Base-by-base conservation (phyloP, 2,113 vertebrate species). In the Zingel zingel region DNA sequence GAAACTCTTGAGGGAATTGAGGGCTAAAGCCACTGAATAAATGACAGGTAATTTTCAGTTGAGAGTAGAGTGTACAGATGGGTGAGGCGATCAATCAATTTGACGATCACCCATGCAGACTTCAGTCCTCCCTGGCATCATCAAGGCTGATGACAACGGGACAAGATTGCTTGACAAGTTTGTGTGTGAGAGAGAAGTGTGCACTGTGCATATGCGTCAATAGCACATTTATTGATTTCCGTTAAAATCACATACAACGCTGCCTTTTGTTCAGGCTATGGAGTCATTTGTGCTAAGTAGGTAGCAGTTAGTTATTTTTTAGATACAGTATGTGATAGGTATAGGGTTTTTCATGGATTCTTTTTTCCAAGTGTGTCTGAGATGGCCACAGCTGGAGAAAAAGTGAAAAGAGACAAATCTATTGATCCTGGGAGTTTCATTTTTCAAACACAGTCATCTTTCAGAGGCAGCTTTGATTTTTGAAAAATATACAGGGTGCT, bases 11-110 rank as follows among this genome's bases (percentile, higher is more conserved):
- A 91, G 91, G 89, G 95, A 94, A 83, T 84, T 19, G 84, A 90
- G 77, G 91, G 92, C 51, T 94, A 77, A 95, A 95, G 92, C 93
- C 87, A 85, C 95, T 85, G 90, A 95, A 95, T 94, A 96, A 96
- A 96, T 95, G 94, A 94, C 96, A 95, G 92, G 93, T 95, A 93
- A 95, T 97, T 97, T 96, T 94, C 92, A 91, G 93, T 90, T 86
- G 86, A 65, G 89, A 83, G 66, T 36, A 75, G 71, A 74, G 87
- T 39, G 36, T 74, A 33, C 79, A 87, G 92, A 79, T 67, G 47
- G 87, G 85, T 92, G 91, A 90, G 94, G 85, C 79, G 88, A 94
- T 97, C 95, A 96, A 92, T 97, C 95, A 94, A 92, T 95, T 89
- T 93, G 95, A 93, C 86, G 89, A 95, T 94, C 91, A 90, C 94